phyloP scores from a whole-genome alignment of 2,888 invertebrate genomes.

The Coenonympha arcania region DNA sequence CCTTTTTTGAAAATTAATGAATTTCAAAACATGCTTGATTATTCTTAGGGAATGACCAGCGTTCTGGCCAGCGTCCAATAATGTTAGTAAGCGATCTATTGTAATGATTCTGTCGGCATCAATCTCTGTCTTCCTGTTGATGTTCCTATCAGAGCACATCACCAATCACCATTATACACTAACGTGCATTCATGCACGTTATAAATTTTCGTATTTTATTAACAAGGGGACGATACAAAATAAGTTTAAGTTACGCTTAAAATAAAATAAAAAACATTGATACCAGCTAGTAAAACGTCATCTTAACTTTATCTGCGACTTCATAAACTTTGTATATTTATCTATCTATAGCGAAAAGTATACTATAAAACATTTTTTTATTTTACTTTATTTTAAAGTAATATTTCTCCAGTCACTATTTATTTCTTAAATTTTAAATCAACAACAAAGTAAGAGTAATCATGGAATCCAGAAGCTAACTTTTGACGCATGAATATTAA shows the following conservation, averaged over 20 bases:
- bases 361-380: neutral
- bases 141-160: slow-evolving; percentile 15
- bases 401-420: no score
- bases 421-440: neutral
- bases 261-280: no score
- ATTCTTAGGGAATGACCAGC: neutral
- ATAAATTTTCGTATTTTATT: no score
- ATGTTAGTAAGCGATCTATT: slow-evolving; percentile 31
- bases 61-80: slow-evolving; percentile 40
- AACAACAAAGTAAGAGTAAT: neutral
- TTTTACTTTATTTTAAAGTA: neutral
- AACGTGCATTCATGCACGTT: neutral
- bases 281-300: no score
- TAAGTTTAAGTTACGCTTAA: no score
- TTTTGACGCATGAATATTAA: slow-evolving; percentile 23
- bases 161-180: neutral
- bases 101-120: slow-evolving; percentile 39
- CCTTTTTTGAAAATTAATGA: neutral
- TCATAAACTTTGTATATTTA: no score
- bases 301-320: no score
- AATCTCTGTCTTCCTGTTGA: slow-evolving; percentile 39
- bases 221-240: no score
- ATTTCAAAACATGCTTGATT: neutral
- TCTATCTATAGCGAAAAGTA: neutral
- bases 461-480: slow-evolving; percentile 48